phyloP scores from a whole-genome alignment of 37 sponge, comb jelly and placozoan genomes.

The Agelas oroides region DNA sequence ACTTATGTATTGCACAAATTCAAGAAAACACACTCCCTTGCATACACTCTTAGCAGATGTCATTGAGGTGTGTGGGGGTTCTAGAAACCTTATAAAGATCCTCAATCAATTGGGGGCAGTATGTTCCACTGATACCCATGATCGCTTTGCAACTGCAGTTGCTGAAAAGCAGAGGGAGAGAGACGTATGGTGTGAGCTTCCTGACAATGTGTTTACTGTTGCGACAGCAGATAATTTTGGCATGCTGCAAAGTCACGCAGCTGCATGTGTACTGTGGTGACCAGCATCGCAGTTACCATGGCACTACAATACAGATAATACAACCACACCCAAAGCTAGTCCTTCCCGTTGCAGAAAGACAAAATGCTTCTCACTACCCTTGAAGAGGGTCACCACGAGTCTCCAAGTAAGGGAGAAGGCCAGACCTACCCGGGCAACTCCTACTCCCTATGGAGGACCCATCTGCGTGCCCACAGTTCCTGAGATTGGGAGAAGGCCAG shows the following conservation, averaged over 20 bases:
- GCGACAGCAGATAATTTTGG: slow-evolving; percentile 38
- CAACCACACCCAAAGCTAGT: slow-evolving; percentile 16
- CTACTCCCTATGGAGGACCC: too few relatives aligned
- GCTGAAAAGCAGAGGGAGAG: neutral
- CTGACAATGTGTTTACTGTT: slow-evolving; percentile 14
- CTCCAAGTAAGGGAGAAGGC: too few relatives aligned
- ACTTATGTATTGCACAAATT: slow-evolving; percentile 19
- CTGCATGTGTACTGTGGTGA: slow-evolving; percentile 46
- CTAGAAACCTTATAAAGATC: slow-evolving; percentile 22
- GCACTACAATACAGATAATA: slow-evolving; percentile 43
- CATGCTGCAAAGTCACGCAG: slow-evolving; percentile 39
- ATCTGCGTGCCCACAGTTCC: too few relatives aligned
- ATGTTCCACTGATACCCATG: slow-evolving; percentile 42
- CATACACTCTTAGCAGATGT: slow-evolving; percentile 28
- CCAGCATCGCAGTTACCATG: slow-evolving; percentile 53
- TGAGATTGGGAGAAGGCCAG: too few relatives aligned
- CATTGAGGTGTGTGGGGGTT: slow-evolving; percentile 41
- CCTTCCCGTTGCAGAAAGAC: too few relatives aligned
- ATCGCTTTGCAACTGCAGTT: slow-evolving; percentile 27
- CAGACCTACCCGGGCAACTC: too few relatives aligned
- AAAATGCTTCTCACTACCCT: too few relatives aligned
- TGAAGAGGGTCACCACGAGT: too few relatives aligned
- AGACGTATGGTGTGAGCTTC: slow-evolving; percentile 12
- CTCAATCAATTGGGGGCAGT: slow-evolving; percentile 15
- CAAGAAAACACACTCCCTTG: neutral